Evolutionary conservation across 2,888 invertebrate genomes (phyloP).

Genomic region (Drosophila aldrichi): DNA sequence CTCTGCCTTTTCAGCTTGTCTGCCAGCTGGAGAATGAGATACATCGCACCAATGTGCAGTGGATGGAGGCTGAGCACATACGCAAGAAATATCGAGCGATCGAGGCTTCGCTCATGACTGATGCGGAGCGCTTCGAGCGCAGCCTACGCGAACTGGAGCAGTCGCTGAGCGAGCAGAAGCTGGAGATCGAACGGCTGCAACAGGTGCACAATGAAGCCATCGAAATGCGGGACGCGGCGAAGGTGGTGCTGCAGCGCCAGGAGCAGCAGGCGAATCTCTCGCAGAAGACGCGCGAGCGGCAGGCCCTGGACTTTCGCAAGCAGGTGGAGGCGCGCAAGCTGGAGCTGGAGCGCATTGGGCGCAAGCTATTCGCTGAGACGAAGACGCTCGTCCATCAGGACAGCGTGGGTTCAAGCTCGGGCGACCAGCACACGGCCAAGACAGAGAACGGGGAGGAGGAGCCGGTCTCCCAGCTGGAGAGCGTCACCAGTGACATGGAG

Average conservation of each 20-base stretch:
- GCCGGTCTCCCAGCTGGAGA: constrained; percentile 80
- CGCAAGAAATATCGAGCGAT: constrained; percentile 91
- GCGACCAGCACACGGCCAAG: constrained; percentile 84
- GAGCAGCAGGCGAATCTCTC: constrained; percentile 90
- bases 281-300: constrained; percentile 88
- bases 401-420: constrained; percentile 86
- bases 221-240: constrained; percentile 89
- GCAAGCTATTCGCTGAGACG: constrained; percentile 90
- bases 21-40: constrained; percentile 92
- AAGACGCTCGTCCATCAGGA: constrained; percentile 87
- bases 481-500: constrained; percentile 86
- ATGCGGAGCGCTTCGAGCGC: constrained; percentile 91
- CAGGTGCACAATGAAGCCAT: constrained; percentile 91
- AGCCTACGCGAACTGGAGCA: constrained; percentile 90
- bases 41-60: constrained; percentile 92
- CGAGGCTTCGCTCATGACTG: constrained; percentile 89
- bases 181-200: constrained; percentile 91
- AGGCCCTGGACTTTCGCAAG: constrained; percentile 88
- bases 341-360: constrained; percentile 91
- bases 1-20: constrained; percentile 85
- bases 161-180: constrained; percentile 88
- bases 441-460: constrained; percentile 83
- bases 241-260: constrained; percentile 89
- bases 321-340: constrained; percentile 90
- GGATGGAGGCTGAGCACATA: constrained; percentile 92